phyloP scores from a whole-genome alignment of 2,113 vertebrate genomes.

The Anas platyrhynchos region DNA sequence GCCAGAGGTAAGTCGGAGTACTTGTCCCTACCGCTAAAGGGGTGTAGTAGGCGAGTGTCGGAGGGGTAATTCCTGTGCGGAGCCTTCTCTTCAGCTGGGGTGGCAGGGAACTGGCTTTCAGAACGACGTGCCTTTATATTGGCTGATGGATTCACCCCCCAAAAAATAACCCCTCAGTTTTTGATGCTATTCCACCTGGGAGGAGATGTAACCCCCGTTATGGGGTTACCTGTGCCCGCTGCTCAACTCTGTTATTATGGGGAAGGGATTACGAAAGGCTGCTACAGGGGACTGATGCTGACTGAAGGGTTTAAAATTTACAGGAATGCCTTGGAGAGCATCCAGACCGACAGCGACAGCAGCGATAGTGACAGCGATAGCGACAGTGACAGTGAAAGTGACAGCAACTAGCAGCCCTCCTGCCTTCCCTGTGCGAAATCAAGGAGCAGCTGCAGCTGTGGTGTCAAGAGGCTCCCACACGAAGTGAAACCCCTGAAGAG shows the following conservation, averaged over 20 bases:
- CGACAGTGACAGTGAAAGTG: not conserved
- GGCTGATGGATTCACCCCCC: not conserved
- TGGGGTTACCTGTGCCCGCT: accelerated
- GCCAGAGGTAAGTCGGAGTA: constrained; percentile 82
- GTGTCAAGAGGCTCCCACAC: not conserved
- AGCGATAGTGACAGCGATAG: not conserved
- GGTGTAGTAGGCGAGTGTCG: not conserved
- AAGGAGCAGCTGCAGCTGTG: accelerated
- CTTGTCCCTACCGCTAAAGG: not conserved
- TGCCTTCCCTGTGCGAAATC: not conserved
- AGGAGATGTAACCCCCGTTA: accelerated
- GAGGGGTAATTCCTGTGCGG: not conserved
- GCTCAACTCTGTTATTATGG: not conserved
- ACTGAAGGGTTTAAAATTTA: not conserved
- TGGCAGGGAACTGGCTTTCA: not conserved
- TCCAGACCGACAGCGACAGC: constrained; percentile 17
- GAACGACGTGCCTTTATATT: not conserved
- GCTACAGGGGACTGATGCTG: not conserved
- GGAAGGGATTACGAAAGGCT: not conserved
- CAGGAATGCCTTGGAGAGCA: constrained; percentile 67
- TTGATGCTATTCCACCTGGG: not conserved
- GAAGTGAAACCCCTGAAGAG: not conserved
- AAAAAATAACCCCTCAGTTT: not conserved
- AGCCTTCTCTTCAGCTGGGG: not conserved
- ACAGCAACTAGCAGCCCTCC: constrained; percentile 8